These are phyloP conservation scores for Procavia capensis DNA, from an alignment of 2,113 vertebrate species.

Conservation along the genomic window DNA sequence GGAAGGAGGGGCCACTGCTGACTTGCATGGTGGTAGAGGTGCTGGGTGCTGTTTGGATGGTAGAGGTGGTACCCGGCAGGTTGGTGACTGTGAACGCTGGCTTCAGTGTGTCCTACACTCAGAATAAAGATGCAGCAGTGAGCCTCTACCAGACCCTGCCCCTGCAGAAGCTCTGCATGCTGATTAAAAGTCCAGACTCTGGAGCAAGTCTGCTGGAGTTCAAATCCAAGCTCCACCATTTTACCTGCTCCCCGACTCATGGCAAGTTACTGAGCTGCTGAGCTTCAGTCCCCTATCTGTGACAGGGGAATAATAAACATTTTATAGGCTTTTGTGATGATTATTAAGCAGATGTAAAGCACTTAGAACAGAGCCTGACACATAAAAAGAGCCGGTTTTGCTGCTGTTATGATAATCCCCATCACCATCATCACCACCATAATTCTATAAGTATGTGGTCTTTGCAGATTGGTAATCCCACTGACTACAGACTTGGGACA, in stretches of 20 bases:
- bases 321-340: not conserved
- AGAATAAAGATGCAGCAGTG: slow-evolving; percentile 69
- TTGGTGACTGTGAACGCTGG: slow-evolving; percentile 97
- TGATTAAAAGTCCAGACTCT: not conserved
- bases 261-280: not conserved
- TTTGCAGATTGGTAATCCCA: not conserved
- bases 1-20: slow-evolving; percentile 96
- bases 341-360: not conserved
- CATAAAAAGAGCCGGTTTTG: not conserved
- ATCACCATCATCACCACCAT: not conserved
- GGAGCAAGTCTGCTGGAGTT: not conserved
- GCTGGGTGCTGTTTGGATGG: slow-evolving; percentile 94
- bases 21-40: slow-evolving; percentile 99
- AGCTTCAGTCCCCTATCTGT: not conserved
- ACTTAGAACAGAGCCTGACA: not conserved
- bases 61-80: slow-evolving; percentile 93
- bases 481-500: not conserved
- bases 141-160: slow-evolving; percentile 16
- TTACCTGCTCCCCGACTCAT: not conserved
- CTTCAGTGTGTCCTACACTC: slow-evolving; percentile 94
- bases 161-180: not conserved
- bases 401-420: not conserved
- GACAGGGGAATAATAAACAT: not conserved
- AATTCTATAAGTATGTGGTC: not conserved
- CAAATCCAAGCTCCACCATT: not conserved